phyloP scores from a whole-genome alignment of 2,888 invertebrate species.

The Baronia brevicornis region DNA sequence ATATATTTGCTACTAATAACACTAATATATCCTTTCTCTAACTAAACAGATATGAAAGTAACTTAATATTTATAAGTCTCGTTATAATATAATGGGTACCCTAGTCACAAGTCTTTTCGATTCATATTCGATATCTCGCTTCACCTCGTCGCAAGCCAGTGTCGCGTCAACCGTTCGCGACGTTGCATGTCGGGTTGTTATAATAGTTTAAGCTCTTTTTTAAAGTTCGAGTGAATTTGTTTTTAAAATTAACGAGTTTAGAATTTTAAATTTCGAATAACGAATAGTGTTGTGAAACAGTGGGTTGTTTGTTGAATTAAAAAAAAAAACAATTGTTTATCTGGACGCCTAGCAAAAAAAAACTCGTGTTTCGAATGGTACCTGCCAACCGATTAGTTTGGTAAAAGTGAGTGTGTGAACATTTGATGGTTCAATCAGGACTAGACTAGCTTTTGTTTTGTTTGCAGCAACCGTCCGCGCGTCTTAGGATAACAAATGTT shows the following conservation, averaged over 20 bases:
- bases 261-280: conserved; percentile 42
- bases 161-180: conserved; percentile 54
- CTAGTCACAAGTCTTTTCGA: conserved; percentile 27
- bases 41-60: too few relatives aligned
- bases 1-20: too few relatives aligned
- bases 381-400: conserved; percentile 61
- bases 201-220: conserved; percentile 30
- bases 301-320: conserved; percentile 33
- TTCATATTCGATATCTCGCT: conserved; percentile 42
- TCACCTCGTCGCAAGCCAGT: conserved; percentile 33
- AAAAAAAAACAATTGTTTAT: conserved; percentile 29
- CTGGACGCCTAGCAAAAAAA: conserved; percentile 60
- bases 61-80: too few relatives aligned
- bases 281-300: conserved; percentile 59
- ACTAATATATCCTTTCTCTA: too few relatives aligned
- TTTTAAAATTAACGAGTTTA: conserved; percentile 35
- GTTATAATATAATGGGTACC: conserved; percentile 8
- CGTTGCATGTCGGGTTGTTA: conserved; percentile 39
- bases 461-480: conserved; percentile 38
- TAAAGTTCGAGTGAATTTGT: conserved; percentile 42
- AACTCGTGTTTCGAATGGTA: conserved; percentile 62
- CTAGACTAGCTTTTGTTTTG: conserved; percentile 52
- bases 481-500: conserved; percentile 53
- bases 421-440: conserved; percentile 62
- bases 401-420: conserved; percentile 72